Conservation (phyloP, 2,113 vertebrate genomes). For the zebrafish (Danio rerio) region DNA sequence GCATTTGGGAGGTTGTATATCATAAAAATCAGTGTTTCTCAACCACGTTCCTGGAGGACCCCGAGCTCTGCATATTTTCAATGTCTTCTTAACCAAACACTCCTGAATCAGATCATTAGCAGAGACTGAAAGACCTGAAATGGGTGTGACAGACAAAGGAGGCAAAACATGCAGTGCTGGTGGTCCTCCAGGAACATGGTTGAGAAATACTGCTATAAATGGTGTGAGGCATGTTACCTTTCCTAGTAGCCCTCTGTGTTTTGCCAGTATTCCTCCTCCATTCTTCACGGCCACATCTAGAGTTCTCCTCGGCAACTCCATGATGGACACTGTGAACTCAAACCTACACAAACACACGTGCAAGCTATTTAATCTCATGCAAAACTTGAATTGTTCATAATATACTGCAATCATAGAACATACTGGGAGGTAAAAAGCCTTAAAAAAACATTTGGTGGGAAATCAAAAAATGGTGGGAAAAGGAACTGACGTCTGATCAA, state of each 20-base stretch:
- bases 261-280: slow-evolving; percentile 91
- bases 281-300: slow-evolving; percentile 97
- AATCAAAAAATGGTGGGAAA: neutral
- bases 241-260: slow-evolving; percentile 95
- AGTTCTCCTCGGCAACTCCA: slow-evolving; percentile 88
- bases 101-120: no score
- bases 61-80: no score
- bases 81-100: no score
- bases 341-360: slow-evolving; percentile 73
- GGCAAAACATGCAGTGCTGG: no score
- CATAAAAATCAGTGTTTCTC: no score
- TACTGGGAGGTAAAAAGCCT: neutral
- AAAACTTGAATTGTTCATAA: neutral
- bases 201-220: neutral
- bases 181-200: no score
- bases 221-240: slow-evolving; percentile 76
- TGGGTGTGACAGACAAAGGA: no score
- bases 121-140: no score
- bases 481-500: slow-evolving; percentile 86
- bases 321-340: slow-evolving; percentile 90
- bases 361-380: neutral
- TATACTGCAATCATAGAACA: neutral
- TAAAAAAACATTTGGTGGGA: no score
- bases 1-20: no score
- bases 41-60: no score